These are phyloP conservation scores for Norana najaformis DNA, from an alignment of 2,888 invertebrate genomes.

Conservation along the genomic window DNA sequence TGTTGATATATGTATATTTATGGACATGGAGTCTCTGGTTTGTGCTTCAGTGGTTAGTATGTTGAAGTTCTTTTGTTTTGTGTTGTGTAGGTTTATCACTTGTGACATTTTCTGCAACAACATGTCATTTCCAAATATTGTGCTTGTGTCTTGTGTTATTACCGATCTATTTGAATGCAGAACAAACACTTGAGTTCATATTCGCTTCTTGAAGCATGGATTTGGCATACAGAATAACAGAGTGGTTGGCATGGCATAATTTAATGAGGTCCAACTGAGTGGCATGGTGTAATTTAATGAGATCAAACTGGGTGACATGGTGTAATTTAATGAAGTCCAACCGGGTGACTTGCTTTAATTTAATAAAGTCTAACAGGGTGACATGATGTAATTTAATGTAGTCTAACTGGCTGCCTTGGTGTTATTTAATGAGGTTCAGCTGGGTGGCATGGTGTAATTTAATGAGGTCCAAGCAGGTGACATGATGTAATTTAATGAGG, in stretches of 20 bases:
- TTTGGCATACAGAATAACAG: no score
- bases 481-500: no score
- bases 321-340: neutral
- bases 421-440: neutral
- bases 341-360: no score
- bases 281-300: neutral
- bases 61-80: neutral
- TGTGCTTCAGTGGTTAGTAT: constrained; percentile 13
- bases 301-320: neutral
- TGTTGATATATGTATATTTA: no score
- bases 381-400: neutral
- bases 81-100: neutral
- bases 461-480: neutral
- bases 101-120: neutral
- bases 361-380: no score
- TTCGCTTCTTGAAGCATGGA: no score
- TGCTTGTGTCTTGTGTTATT: neutral
- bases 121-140: neutral
- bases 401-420: neutral
- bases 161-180: neutral
- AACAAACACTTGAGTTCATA: constrained; percentile 1
- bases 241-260: neutral
- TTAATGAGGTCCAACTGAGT: neutral
- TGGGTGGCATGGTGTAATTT: neutral
- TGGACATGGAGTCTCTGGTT: constrained; percentile 1